Evolutionary conservation across 2,888 invertebrate species (phyloP), one percentile per base, ranked within the genome.

Genomic region (Argyresthia goedartella): DNA sequence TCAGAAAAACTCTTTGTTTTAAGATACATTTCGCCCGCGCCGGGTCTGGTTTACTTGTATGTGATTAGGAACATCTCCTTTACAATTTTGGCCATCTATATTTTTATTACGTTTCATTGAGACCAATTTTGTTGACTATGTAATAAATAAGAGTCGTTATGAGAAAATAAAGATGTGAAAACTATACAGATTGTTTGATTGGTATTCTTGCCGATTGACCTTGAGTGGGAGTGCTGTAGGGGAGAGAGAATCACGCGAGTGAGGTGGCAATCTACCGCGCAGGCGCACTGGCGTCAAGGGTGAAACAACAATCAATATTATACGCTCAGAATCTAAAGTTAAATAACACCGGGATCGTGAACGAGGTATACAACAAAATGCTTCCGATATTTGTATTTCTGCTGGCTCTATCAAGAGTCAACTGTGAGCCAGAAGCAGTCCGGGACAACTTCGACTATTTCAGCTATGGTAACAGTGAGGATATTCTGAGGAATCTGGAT

Each of bases 371-470:
- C 16, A 51, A 11, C 34, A 43, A 33, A 48, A 85, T 82, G 82
- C 66, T 76, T 63, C 60, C 65, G 54, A 59, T 65, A 56, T 51
- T 81, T 43, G 55, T 80, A 35, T 59, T 79, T 16, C 53, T 71
- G 53, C 65, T 66, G 53, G 62, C 63, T 52, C 61, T 71, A 39
- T 63, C 62, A 52, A 71, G 70, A 16, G 67, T 80, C 8, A 58
- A 69, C 53, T 76, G 84, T 63, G 86, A 86, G 62, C 86, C 86
- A 36, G 86, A 86, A 68, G 76, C 81, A 15, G 85, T 86, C 35
- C 63, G 86, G 51, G 86, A 84, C 39, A 85, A 81, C 57, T 74
- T 81, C 43, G 86, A 85, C 57, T 85, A 85, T 64, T 84, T 82
- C 57, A 81, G 73, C 61, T 85, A 82, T 61, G 82, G 82, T 4